Base-by-base conservation (phyloP, 2,888 invertebrate genomes). In the Tricholauxania praeusta region DNA sequence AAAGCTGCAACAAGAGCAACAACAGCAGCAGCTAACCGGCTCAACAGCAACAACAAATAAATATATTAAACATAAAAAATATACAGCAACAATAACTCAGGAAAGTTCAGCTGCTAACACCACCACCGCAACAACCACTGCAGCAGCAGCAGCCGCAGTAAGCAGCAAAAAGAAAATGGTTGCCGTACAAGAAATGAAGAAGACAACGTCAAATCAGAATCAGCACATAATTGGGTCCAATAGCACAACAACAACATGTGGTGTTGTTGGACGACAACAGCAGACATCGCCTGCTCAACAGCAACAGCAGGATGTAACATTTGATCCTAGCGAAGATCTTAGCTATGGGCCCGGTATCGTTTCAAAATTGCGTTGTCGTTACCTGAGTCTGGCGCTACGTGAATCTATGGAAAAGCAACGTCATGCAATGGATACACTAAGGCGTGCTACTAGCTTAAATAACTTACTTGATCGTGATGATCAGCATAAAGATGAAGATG, bases 321-420 rank as follows among this genome's bases (percentile, higher is more conserved):
- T 86, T 81, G 91, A 91, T 83, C 90, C 90, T 69, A 90, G 90
- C 79, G 95, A 95, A 87, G 96, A 96, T 85, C 89, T 96, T 73
- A 93, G 93, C 84, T 96, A 96, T 89, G 96, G 96, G 1, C 96
- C 96, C 68, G 96, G 96, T 73, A 96, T 96, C 83, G 96, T 96
- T 53, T 95, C 94, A 83, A 93, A 93, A 81, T 90, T 96, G 79
- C 93, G 94, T 85, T 94, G 94, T 84, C 93, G 95, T 84, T 96
- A 96, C 86, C 90, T 96, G 77, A 95, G 94, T 86, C 90, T 96
- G 78, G 94, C 96, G 12, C 88, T 96, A 76, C 90, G 95, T n/a
- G 94, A 94, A 81, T 91, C 91, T 57, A 91, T 90, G 79, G 88
- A 87, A 72, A 89, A 90, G 74, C 90, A 90, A 57, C 90, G 94